Percentiles rank a stretch among this genome's conserved stretches.
These are phyloP conservation scores for Hucho hucho DNA, from an alignment of 2,113 vertebrate species.

Conservation along the genomic window DNA sequence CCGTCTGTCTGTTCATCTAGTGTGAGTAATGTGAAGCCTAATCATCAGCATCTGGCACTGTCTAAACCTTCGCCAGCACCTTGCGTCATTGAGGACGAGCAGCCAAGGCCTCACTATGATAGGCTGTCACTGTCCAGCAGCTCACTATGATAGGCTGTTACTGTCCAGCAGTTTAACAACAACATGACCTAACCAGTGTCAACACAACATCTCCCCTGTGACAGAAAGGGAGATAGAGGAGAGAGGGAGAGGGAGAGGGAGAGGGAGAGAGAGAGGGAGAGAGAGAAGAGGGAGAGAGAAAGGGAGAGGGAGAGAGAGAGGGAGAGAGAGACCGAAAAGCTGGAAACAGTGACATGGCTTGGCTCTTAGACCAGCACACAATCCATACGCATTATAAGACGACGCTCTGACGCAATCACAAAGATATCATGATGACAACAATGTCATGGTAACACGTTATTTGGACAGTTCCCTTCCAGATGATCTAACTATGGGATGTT, in stretches of 20 bases:
- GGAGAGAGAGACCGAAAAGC: slow-evolving; percentile 3
- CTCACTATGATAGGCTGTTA: slow-evolving; percentile 53
- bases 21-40: slow-evolving; percentile 69
- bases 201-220: slow-evolving; percentile 61
- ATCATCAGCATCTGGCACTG: slow-evolving; percentile 70
- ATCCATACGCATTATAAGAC: slow-evolving; percentile 29
- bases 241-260: no score
- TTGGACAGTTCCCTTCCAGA: slow-evolving; percentile 35
- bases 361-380: slow-evolving; percentile 23
- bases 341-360: slow-evolving; percentile 70
- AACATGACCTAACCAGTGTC: slow-evolving; percentile 53
- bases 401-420: slow-evolving; percentile 31
- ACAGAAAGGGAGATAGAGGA: slow-evolving; percentile 27
- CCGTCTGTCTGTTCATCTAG: background rate
- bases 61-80: slow-evolving; percentile 63
- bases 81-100: slow-evolving; percentile 52
- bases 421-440: slow-evolving; percentile 35
- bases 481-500: slow-evolving; percentile 6
- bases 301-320: no score
- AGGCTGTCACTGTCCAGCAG: slow-evolving; percentile 35
- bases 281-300: accelerated
- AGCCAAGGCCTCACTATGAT: slow-evolving; percentile 47
- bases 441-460: slow-evolving; percentile 34
- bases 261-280: no score
- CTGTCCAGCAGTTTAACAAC: slow-evolving; percentile 34